Conservation (phyloP, 2,888 invertebrate genomes). For the Silvanus unidentatus region DNA sequence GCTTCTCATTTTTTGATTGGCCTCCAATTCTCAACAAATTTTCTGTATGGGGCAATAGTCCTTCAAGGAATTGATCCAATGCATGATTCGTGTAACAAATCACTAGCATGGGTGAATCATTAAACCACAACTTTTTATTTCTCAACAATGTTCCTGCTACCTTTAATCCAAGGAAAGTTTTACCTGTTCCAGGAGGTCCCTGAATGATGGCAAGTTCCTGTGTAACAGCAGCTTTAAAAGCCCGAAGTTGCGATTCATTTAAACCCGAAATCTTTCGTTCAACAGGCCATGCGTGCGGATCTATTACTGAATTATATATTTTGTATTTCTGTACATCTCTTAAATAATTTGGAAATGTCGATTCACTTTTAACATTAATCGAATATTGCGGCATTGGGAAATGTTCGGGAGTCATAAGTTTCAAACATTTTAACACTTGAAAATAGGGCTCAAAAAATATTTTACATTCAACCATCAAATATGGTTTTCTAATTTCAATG, state of each 20-base stretch:
- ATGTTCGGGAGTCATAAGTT: constrained; percentile 50
- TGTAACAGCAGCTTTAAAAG: constrained; percentile 62
- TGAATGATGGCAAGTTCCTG: constrained; percentile 73
- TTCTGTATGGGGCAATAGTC: constrained; percentile 54
- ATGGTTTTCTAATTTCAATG: constrained; percentile 36
- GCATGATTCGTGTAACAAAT: constrained; percentile 85
- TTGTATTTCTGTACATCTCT: too few species aligned
- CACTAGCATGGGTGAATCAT: constrained; percentile 59
- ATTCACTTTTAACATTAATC: constrained; percentile 48
- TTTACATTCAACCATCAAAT: constrained; percentile 67
- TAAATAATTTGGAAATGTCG: constrained; percentile 9
- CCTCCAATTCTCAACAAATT: constrained; percentile 65
- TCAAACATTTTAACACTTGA: constrained; percentile 64
- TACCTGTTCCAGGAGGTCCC: constrained; percentile 86
- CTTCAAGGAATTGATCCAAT: constrained; percentile 77
- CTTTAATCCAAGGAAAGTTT: constrained; percentile 74
- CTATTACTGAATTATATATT: too few species aligned
- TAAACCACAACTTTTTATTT: constrained; percentile 47
- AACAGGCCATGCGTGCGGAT: background rate
- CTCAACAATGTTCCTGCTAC: constrained; percentile 62
- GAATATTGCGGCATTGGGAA: constrained; percentile 69
- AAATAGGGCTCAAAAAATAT: constrained; percentile 79
- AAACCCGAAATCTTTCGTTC: constrained; percentile 38
- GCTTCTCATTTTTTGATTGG: constrained; percentile 55
- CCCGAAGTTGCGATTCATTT: constrained; percentile 62